These are phyloP conservation scores for Marmota flaviventris DNA, from an alignment of 2,113 vertebrate genomes.

Conservation along the genomic window DNA sequence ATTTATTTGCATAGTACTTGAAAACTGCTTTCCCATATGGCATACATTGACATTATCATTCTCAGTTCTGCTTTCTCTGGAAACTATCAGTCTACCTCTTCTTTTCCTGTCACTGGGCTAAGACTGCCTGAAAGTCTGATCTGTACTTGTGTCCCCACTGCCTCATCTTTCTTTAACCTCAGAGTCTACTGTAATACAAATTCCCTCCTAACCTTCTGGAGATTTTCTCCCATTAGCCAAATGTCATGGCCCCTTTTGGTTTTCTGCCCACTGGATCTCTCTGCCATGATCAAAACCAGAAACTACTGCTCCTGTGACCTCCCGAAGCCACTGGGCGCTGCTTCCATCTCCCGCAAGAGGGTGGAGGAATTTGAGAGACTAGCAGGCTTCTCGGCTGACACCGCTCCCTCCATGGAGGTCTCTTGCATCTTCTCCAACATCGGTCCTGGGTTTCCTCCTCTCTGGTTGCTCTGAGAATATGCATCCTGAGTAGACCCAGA, in stretches of 20 bases:
- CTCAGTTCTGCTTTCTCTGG: neutral
- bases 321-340: neutral
- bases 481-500: too few relatives aligned
- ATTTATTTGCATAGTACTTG: neutral
- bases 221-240: neutral
- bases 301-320: neutral
- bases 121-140: neutral
- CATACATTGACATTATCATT: neutral
- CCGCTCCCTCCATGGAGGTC: neutral
- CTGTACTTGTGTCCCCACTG: rapidly evolving
- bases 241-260: neutral
- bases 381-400: neutral
- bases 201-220: neutral
- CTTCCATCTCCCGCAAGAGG: neutral
- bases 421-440: neutral
- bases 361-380: neutral
- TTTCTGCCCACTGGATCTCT: neutral
- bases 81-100: neutral
- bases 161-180: neutral
- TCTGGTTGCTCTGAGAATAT: neutral
- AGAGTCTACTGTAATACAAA: neutral
- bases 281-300: neutral
- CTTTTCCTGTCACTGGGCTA: neutral
- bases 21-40: neutral
- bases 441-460: neutral